phyloP scores from a whole-genome alignment of 2,888 invertebrate genomes.

The Platynereis dumerilii region DNA sequence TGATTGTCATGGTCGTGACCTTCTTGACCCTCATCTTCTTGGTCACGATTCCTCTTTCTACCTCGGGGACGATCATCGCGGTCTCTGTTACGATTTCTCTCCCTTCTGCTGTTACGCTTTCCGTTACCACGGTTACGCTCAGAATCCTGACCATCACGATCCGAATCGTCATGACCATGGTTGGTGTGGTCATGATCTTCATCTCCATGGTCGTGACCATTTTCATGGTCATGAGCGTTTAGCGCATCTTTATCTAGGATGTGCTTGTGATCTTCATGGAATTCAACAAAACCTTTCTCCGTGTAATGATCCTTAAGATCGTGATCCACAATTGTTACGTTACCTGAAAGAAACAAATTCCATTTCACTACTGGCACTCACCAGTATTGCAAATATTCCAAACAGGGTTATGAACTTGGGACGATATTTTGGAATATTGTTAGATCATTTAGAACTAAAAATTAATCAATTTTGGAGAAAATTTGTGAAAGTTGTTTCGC shows the following conservation, averaged over 20 bases:
- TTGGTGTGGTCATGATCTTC: not conserved
- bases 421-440: too few relatives aligned
- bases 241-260: not conserved
- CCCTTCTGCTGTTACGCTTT: too few relatives aligned
- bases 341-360: constrained; percentile 9
- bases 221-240: not conserved
- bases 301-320: constrained; percentile 11
- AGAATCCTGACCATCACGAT: not conserved
- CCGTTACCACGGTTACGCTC: not conserved
- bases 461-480: too few relatives aligned
- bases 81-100: too few relatives aligned
- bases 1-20: not conserved
- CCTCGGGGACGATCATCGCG: too few relatives aligned
- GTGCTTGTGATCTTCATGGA: constrained; percentile 18
- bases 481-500: too few relatives aligned
- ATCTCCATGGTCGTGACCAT: not conserved
- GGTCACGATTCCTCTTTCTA: too few relatives aligned
- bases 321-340: constrained; percentile 14
- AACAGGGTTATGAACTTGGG: too few relatives aligned
- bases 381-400: too few relatives aligned
- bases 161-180: not conserved
- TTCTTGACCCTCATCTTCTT: too few relatives aligned
- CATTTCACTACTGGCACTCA: too few relatives aligned
- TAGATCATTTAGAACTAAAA: too few relatives aligned
- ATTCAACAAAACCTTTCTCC: constrained; percentile 8